Conservation (phyloP, 2,113 vertebrate species). For the Cyprinodon tularosa region DNA sequence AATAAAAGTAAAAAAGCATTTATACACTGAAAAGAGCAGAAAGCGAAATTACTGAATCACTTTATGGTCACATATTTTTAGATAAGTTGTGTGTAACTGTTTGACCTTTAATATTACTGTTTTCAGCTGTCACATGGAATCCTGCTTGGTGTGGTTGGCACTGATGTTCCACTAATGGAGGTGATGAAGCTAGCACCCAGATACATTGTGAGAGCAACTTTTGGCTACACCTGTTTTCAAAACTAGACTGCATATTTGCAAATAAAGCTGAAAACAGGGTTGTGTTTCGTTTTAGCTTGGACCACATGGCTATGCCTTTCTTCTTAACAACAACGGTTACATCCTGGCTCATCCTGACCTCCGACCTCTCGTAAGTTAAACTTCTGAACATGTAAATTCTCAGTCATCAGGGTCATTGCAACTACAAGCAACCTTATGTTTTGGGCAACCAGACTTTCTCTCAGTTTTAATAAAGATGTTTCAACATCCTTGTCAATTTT, state of each 20-base stretch:
- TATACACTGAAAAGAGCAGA: neutral
- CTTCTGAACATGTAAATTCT: neutral
- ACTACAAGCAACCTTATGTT: no score
- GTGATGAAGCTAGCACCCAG: slow-evolving; percentile 91
- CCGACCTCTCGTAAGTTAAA: slow-evolving; percentile 87
- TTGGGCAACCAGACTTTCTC: no score
- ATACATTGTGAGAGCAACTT: slow-evolving; percentile 85
- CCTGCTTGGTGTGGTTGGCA: slow-evolving; percentile 93
- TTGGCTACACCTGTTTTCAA: neutral
- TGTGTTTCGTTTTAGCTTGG: slow-evolving; percentile 83
- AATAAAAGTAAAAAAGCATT: neutral
- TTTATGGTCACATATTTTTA: neutral
- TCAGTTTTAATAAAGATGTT: no score
- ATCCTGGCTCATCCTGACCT: slow-evolving; percentile 96
- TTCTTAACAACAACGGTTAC: slow-evolving; percentile 97
- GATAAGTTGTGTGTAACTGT: neutral
- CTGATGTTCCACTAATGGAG: slow-evolving; percentile 91
- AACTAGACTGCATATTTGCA: neutral
- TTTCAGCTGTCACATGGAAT: slow-evolving; percentile 92
- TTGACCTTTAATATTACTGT: neutral
- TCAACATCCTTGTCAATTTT: no score
- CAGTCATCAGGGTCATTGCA: no score
- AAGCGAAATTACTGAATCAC: neutral
- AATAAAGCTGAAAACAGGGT: neutral
- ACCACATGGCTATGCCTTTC: slow-evolving; percentile 93